phyloP scores from a whole-genome alignment of 2,113 vertebrate genomes.

The Panthera tigris region DNA sequence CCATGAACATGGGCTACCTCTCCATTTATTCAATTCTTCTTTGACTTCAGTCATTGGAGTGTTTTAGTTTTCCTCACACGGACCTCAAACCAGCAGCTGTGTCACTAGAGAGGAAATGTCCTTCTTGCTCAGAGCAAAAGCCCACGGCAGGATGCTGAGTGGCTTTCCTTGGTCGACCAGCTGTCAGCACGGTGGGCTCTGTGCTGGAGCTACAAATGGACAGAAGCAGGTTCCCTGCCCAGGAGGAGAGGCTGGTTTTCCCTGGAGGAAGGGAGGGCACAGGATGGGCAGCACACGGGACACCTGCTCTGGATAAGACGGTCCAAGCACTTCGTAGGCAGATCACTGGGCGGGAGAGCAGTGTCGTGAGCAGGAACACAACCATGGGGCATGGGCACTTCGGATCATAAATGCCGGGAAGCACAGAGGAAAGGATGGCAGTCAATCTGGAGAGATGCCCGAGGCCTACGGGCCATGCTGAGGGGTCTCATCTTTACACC shows the following conservation, averaged over 20 bases:
- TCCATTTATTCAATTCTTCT: neutral
- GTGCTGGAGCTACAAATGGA: accelerated
- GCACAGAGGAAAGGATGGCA: neutral
- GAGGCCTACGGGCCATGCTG: accelerated
- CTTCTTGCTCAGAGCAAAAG: neutral
- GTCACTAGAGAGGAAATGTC: neutral
- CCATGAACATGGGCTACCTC: neutral
- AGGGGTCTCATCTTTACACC: neutral
- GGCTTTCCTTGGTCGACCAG: too few relatives aligned
- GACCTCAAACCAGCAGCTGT: neutral
- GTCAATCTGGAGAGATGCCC: neutral
- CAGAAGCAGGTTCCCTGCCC: neutral
- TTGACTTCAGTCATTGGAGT: neutral
- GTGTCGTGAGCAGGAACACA: too few relatives aligned
- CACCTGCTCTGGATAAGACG: neutral
- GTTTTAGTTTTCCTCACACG: too few relatives aligned
- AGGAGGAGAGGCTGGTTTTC: neutral
- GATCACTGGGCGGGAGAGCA: neutral
- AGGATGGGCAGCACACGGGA: neutral
- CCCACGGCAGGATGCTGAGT: neutral
- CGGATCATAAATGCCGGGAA: too few relatives aligned
- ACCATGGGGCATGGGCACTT: accelerated
- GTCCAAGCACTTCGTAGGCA: neutral
- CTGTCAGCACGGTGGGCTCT: neutral
- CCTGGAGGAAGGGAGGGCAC: neutral